A percentile compares a stretch with the other conserved stretches of the same genome.
phyloP scores from a whole-genome alignment of 2,113 vertebrate species.

The Megaceryle torquata region DNA sequence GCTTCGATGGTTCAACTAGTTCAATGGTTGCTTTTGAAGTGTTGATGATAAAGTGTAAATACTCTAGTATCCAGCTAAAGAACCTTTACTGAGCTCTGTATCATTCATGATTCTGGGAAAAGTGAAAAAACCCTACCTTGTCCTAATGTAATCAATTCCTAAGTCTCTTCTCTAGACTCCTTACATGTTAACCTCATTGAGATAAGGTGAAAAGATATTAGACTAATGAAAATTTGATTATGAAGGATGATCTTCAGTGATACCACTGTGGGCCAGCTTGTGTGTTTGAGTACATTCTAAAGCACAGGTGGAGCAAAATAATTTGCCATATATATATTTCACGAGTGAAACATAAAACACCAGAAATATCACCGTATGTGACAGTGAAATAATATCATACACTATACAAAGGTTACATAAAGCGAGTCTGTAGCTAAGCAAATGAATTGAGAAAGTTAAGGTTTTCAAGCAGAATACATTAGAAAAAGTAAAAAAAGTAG shows the following conservation, averaged over 20 bases:
- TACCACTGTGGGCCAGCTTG: background rate
- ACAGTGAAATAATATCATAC: background rate
- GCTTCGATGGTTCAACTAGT: background rate
- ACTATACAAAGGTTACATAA: background rate
- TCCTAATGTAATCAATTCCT: background rate
- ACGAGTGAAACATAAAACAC: background rate
- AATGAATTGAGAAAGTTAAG: background rate
- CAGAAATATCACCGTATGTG: background rate
- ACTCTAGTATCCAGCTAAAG: background rate
- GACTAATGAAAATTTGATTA: background rate
- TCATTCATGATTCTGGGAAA: background rate
- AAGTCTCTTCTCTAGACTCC: background rate
- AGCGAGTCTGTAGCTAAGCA: background rate
- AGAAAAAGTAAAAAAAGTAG: background rate
- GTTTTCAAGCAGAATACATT: background rate
- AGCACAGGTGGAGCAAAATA: background rate
- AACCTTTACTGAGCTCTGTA: background rate
- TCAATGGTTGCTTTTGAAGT: background rate
- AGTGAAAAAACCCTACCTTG: background rate
- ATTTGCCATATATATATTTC: background rate
- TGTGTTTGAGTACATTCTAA: background rate
- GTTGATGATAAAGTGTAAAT: background rate
- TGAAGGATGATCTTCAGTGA: background rate
- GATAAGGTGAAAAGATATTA: background rate
- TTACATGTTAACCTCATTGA: background rate